Evolutionary conservation across 2,888 invertebrate species (phyloP).

Genomic region (Leptura quadrifasciata): DNA sequence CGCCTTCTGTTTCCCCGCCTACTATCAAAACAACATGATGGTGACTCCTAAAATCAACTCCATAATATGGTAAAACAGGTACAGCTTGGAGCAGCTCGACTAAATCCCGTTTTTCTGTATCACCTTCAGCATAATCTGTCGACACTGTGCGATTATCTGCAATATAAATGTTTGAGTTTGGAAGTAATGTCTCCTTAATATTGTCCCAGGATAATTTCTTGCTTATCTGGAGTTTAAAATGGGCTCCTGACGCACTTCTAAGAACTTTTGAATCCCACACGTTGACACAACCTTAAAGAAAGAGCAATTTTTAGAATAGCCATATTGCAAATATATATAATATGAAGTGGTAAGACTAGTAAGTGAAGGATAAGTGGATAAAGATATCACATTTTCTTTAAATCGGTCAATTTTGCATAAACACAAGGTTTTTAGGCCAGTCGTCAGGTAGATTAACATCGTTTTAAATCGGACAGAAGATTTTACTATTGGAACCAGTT

Average conservation of each 20-base stretch:
- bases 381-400: too few relatives aligned
- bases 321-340: too few relatives aligned
- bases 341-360: too few relatives aligned
- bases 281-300: slow-evolving; percentile 85
- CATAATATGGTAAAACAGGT: slow-evolving; percentile 77
- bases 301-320: neutral
- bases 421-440: too few relatives aligned
- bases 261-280: slow-evolving; percentile 93
- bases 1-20: slow-evolving; percentile 92
- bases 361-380: too few relatives aligned
- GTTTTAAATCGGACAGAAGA: too few relatives aligned
- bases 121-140: slow-evolving; percentile 11
- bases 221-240: slow-evolving; percentile 86
- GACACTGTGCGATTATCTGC: slow-evolving; percentile 80
- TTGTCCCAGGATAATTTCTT: slow-evolving; percentile 81
- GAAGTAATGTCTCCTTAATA: slow-evolving; percentile 74
- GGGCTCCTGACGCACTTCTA: slow-evolving; percentile 89
- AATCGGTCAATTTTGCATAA: too few relatives aligned
- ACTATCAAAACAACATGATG: slow-evolving; percentile 82
- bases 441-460: too few relatives aligned
- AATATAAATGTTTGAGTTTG: slow-evolving; percentile 78
- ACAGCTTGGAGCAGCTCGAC: slow-evolving; percentile 41
- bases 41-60: slow-evolving; percentile 76
- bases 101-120: slow-evolving; percentile 26
- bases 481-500: too few relatives aligned